These are phyloP conservation scores for Desmophyllum pertusum DNA, from an alignment of 92 coral and sea anemone genomes.

Conservation along the genomic window DNA sequence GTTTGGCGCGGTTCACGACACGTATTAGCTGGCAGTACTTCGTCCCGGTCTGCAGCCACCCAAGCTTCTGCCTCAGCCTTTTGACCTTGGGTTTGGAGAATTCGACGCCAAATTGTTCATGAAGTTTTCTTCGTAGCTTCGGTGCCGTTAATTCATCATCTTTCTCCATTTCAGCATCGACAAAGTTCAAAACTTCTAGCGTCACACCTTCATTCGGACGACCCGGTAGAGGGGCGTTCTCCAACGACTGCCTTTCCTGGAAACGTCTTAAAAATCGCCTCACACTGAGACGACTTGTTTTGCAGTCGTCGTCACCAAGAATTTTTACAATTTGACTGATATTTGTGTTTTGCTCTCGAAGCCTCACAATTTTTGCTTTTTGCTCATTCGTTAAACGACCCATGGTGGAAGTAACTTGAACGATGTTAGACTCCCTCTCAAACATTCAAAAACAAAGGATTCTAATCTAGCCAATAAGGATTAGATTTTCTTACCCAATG, in stretches of 20 bases:
- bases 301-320: neutral
- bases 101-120: conserved; percentile 13
- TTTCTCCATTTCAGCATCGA: conserved; percentile 27
- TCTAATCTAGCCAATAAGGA: neutral
- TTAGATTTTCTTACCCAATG: too few relatives aligned
- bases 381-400: conserved; percentile 2
- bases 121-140: conserved; percentile 6
- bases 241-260: too few relatives aligned
- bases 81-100: conserved; percentile 39
- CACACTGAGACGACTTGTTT: neutral
- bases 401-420: too few relatives aligned
- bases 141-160: conserved; percentile 58
- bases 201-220: neutral
- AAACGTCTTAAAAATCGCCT: too few relatives aligned
- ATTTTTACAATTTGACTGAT: neutral
- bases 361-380: neutral
- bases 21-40: conserved; percentile 61
- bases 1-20: conserved; percentile 45
- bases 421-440: too few relatives aligned
- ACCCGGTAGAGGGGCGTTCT: neutral
- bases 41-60: conserved; percentile 57
- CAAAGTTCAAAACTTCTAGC: conserved; percentile 13
- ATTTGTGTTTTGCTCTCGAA: neutral
- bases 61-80: conserved; percentile 40
- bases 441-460: too few relatives aligned